phyloP scores from a whole-genome alignment of 2,113 vertebrate species.

The Leucosticte australis region DNA sequence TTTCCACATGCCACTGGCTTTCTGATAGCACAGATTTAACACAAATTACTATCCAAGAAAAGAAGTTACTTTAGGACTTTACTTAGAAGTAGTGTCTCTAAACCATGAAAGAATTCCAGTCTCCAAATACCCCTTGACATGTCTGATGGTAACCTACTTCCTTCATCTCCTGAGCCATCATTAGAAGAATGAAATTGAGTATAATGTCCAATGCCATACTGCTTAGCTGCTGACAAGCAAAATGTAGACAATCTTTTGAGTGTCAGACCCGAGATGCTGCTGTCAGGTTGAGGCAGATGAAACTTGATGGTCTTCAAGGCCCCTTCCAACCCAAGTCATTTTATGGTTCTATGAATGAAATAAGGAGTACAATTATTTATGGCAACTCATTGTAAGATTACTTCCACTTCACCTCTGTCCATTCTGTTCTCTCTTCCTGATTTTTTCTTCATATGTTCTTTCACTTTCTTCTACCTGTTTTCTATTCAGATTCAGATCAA shows the following conservation, averaged over 20 bases:
- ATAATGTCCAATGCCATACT: background rate
- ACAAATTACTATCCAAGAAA: background rate
- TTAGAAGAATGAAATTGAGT: background rate
- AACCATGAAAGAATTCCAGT: background rate
- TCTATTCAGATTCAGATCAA: background rate
- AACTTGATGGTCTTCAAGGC: background rate
- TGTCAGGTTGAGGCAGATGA: fast-evolving
- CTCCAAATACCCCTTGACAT: background rate
- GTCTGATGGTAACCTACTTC: background rate
- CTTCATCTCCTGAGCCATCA: slow-evolving; percentile 28
- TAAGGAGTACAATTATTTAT: background rate
- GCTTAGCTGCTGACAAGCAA: slow-evolving; percentile 40
- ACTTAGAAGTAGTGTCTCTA: background rate
- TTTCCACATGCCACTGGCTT: background rate
- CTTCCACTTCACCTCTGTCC: background rate
- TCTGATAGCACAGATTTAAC: background rate
- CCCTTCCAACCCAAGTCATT: background rate
- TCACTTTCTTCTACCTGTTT: background rate
- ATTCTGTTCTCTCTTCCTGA: background rate
- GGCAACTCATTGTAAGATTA: background rate
- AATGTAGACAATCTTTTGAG: background rate
- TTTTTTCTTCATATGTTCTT: background rate
- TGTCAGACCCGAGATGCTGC: background rate
- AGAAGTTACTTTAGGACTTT: background rate
- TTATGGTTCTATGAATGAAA: background rate